Base-by-base conservation (phyloP, 2,888 invertebrate genomes). In the Esperia sulphurella region DNA sequence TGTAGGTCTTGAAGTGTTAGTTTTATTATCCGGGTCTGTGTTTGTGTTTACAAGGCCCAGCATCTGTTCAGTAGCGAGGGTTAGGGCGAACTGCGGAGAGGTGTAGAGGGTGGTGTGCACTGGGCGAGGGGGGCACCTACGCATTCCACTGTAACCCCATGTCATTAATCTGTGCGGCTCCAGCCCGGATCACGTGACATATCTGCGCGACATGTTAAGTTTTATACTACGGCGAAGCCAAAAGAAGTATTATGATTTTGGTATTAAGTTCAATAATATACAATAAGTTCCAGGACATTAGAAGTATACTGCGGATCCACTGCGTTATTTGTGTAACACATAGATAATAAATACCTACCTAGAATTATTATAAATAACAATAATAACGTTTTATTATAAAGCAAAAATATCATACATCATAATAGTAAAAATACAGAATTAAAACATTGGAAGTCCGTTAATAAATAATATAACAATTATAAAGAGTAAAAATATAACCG, bases 21-120 rank as follows among this genome's bases (percentile, higher is more conserved):
- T 63, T 62, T 61, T 61, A 61, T 58, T 60, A 60, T 65, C 61
- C 58, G 67, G 66, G 58, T 53, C 57, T 61, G 51, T 73, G 71
- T 73, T 75, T 72, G 67, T 77, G 72, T 78, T 75, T 74, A 76
- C 74, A 68, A 69, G 61, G 63, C 58, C 65, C 68, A 66, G 71
- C 77, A 75, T 78, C 77, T 77, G 77, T 67, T 57, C 65, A 58
- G 62, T 56, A 49, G 53, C 56, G 51, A 50, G 59, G 58, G 55
- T 44, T 54, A 43, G 55, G 49, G 49, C 35, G 51, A 50, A 52
- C 51, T 51, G 46, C 45, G 38, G 33, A 8, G 48, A 46, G 55
- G 43, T 55, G 9, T 35, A n/a, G 21, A 21, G 35, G 35, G 35
- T 35, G 35, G 35, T 35, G 35, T 9, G n/a, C 35, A n/a, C n/a